Percentiles rank a stretch among this genome's conserved stretches.
Evolutionary conservation across 2,888 invertebrate genomes (phyloP).

Genomic region (Arctia plantaginis): DNA sequence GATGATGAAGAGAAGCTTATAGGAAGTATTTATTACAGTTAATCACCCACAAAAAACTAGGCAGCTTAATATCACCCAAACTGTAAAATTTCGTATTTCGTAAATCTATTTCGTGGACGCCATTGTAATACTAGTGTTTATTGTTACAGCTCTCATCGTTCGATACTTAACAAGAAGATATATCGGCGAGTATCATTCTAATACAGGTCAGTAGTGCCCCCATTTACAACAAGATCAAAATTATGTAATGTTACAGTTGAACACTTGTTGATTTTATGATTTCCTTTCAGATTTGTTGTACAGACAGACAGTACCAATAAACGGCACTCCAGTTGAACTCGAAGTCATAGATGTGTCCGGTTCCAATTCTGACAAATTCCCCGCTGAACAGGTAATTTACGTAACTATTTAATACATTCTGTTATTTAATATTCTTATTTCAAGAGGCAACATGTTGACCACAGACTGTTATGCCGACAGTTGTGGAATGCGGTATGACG

Average conservation of each 20-base stretch:
- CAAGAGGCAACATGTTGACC: background rate
- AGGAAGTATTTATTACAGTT: background rate
- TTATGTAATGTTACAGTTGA: slow-evolving; percentile 13
- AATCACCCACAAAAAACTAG: background rate
- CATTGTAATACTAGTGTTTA: slow-evolving; percentile 26
- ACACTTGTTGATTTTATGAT: slow-evolving; percentile 35
- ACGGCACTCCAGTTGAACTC: slow-evolving; percentile 90
- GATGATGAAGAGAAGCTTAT: background rate
- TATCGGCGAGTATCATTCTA: slow-evolving; percentile 93
- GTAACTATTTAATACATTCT: background rate
- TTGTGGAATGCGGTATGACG: background rate
- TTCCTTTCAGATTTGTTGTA: slow-evolving; percentile 90
- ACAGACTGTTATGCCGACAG: background rate
- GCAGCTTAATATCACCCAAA: no score
- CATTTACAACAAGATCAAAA: slow-evolving; percentile 9
- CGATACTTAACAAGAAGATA: slow-evolving; percentile 92
- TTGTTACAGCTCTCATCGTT: slow-evolving; percentile 90
- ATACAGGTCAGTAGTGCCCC: slow-evolving; percentile 87
- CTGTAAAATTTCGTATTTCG: background rate
- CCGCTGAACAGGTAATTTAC: slow-evolving; percentile 85
- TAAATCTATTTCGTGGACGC: background rate
- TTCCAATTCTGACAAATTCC: slow-evolving; percentile 88
- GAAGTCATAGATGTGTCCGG: slow-evolving; percentile 93
- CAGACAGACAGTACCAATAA: slow-evolving; percentile 90
- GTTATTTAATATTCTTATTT: background rate